phyloP scores from a whole-genome alignment of 2,888 invertebrate genomes.

The Ceraclea dissimilis region DNA sequence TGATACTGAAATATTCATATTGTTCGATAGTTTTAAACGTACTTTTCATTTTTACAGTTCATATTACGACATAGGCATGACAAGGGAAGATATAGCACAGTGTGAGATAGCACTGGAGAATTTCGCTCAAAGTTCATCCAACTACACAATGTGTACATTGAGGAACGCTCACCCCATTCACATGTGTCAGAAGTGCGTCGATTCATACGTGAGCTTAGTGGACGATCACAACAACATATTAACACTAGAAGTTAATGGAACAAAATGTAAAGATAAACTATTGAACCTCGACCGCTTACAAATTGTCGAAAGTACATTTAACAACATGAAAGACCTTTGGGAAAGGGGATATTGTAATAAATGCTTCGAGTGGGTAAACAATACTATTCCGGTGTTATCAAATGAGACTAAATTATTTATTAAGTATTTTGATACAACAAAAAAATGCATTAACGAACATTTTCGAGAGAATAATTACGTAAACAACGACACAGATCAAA shows the following conservation, averaged over 20 bases:
- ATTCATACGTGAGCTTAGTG: constrained; percentile 44
- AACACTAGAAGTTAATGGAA: constrained; percentile 40
- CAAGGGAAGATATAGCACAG: constrained; percentile 26
- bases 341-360: constrained; percentile 53
- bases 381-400: constrained; percentile 39
- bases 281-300: constrained; percentile 56
- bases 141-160: constrained; percentile 55
- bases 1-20: too few relatives aligned
- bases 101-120: constrained; percentile 35
- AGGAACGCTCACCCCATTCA: constrained; percentile 52
- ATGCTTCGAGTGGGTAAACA: constrained; percentile 47
- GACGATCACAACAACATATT: constrained; percentile 46
- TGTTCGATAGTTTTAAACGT: too few relatives aligned
- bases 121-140: constrained; percentile 50
- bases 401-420: constrained; percentile 46
- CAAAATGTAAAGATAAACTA: constrained; percentile 50
- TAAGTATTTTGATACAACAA: constrained; percentile 40
- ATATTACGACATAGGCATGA: constrained; percentile 5
- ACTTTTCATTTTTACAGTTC: constrained; percentile 7
- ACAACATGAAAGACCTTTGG: constrained; percentile 51
- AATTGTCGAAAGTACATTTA: constrained; percentile 50
- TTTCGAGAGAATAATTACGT: constrained; percentile 29
- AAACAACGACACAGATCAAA: constrained; percentile 34
- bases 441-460: constrained; percentile 36
- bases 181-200: constrained; percentile 53